phyloP scores from a whole-genome alignment of 2,888 invertebrate species.

The Serripes groenlandicus region DNA sequence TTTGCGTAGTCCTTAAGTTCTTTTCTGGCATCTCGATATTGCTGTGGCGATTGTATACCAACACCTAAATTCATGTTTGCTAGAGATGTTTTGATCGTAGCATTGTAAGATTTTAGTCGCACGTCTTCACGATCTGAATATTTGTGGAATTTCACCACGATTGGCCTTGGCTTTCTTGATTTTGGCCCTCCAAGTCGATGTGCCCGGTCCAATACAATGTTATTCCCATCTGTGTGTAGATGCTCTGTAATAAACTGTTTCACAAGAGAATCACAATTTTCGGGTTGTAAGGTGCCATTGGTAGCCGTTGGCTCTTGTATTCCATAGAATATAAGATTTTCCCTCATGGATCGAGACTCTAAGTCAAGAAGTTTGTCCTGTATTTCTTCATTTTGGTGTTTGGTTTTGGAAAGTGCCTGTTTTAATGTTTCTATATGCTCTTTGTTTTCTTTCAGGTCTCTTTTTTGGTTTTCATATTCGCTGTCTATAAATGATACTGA shows the following conservation, averaged over 20 bases:
- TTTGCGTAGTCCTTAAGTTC: background rate
- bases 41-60: constrained; percentile 12
- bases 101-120: background rate
- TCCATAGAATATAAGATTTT: constrained; percentile 17
- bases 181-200: constrained; percentile 8
- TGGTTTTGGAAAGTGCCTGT: background rate
- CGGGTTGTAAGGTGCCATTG: too few species aligned
- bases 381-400: background rate
- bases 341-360: constrained; percentile 20
- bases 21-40: constrained; percentile 19
- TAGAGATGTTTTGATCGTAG: background rate
- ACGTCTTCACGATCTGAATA: constrained; percentile 11
- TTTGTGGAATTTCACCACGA: constrained; percentile 31
- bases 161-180: constrained; percentile 19
- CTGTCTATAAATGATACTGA: background rate
- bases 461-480: background rate
- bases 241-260: background rate
- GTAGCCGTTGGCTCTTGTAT: background rate
- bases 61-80: background rate
- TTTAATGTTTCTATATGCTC: background rate
- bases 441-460: too few species aligned
- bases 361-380: background rate
- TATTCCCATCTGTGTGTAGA: background rate
- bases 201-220: constrained; percentile 12
- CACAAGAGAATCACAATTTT: background rate